Conservation (phyloP, 2,113 vertebrate species). For the Fulica atra region DNA sequence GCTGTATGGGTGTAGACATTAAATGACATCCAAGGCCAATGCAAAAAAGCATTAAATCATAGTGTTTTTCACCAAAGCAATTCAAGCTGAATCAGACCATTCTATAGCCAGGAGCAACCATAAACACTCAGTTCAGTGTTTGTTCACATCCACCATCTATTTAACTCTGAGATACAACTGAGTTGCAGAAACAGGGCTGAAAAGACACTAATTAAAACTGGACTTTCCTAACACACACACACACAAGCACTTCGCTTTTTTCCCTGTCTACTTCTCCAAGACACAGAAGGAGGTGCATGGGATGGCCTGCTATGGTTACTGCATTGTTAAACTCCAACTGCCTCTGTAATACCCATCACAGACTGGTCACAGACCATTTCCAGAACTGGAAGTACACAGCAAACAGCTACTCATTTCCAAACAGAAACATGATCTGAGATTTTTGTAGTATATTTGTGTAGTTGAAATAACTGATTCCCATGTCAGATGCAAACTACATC, state of each 20-base stretch:
- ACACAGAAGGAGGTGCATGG: rapidly evolving
- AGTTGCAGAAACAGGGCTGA: not conserved
- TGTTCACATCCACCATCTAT: not conserved
- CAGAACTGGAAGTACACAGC: not conserved
- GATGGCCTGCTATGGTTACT: not conserved
- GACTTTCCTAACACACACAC: not conserved
- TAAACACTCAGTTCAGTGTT: not conserved
- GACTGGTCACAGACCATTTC: not conserved
- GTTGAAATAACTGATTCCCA: not conserved
- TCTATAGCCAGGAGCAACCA: not conserved
- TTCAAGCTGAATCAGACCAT: not conserved
- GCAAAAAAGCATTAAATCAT: not conserved
- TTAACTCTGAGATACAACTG: not conserved
- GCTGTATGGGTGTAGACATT: not conserved
- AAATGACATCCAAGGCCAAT: not conserved
- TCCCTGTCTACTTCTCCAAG: not conserved
- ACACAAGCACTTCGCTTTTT: not conserved
- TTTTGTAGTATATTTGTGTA: not conserved
- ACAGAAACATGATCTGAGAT: not conserved
- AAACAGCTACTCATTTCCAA: not conserved
- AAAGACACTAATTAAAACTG: not conserved
- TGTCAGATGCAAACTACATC: not conserved
- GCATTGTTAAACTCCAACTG: not conserved
- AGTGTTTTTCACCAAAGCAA: not conserved
- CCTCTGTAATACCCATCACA: not conserved